Evolutionary conservation across 2,888 invertebrate genomes (phyloP), one percentile per base, ranked within the genome.

Genomic region (Hyppa rectilinea): DNA sequence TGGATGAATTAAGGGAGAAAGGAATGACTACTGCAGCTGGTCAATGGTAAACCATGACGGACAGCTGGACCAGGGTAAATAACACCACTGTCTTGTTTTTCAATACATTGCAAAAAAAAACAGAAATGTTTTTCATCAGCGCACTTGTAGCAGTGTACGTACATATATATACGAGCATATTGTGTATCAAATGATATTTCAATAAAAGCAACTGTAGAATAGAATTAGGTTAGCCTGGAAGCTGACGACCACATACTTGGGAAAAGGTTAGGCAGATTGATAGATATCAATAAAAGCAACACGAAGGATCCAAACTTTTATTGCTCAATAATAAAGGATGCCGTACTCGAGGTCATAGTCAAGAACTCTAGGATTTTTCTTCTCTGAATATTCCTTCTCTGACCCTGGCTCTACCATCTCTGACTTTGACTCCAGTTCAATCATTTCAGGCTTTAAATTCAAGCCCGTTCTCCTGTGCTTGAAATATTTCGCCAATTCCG

Each of bases 321-420:
- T 84, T 87, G 4, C n/a, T 90, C 84, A 94, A 76, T 91, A 90
- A 86, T 94, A 94, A 55, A 93, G 81, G 64, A 88, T 83, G 1
- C 94, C 94, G 67, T 93, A 94, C 71, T 95, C 95, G 7, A 94
- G 77, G 64, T 95, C 94, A 56, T 93, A 93, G 20, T 94, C 91
- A 4, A 49, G 50, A 55, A 52, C 14, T 23, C 31, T 53, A 9
- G 14, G 56, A 0, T 43, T 38, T 29, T 23, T 10, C 12, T 67
- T 55, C 43, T 49, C 36, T 23, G 38, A 29, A 0, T 29, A 17
- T 29, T 26, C 43, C 9, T 20, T 29, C 23, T n/a, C n/a, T 14
- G 14, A 29, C 26, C 36, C 14, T 64, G 20, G 6, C 26, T 50
- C 45, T 31, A 36, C 55, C 14, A 23, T 1, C 26, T 50, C 38